These are phyloP conservation scores for Margarornis squamiger DNA, from an alignment of 2,797 vertebrate genomes.

Conservation along the genomic window DNA sequence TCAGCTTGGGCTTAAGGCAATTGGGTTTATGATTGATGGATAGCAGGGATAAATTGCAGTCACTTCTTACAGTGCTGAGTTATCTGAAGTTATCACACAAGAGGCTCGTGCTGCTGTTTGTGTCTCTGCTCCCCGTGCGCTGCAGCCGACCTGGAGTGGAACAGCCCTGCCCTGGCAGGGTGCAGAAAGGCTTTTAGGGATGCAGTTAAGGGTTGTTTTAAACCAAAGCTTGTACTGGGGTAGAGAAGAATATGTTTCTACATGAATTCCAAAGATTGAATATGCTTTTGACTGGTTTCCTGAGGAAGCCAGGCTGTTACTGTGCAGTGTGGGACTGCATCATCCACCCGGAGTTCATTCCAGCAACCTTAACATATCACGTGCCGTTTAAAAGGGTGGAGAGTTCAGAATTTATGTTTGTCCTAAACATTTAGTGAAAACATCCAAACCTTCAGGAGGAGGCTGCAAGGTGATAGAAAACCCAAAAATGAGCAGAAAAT, in stretches of 20 bases:
- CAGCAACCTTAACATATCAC: neutral
- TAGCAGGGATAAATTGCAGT: neutral
- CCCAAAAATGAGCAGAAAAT: neutral
- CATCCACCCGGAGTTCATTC: neutral
- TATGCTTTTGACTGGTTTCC: neutral
- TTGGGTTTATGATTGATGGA: neutral
- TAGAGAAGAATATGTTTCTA: neutral
- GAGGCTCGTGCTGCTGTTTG: rapidly evolving
- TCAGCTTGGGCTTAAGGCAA: neutral
- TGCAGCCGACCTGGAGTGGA: no score
- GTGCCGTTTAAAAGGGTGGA: rapidly evolving
- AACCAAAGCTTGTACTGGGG: neutral
- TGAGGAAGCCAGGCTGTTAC: neutral
- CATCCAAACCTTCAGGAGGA: neutral
- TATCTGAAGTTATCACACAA: neutral
- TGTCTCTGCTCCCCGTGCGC: neutral
- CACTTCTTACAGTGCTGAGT: neutral
- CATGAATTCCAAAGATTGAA: neutral
- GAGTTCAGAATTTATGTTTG: neutral
- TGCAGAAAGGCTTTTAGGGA: neutral
- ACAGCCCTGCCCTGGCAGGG: neutral
- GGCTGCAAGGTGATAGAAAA: neutral
- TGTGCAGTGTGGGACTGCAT: neutral
- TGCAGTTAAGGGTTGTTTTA: neutral
- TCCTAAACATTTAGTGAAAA: neutral